Conservation (phyloP, 2,888 invertebrate species). For the Noctua pronuba region DNA sequence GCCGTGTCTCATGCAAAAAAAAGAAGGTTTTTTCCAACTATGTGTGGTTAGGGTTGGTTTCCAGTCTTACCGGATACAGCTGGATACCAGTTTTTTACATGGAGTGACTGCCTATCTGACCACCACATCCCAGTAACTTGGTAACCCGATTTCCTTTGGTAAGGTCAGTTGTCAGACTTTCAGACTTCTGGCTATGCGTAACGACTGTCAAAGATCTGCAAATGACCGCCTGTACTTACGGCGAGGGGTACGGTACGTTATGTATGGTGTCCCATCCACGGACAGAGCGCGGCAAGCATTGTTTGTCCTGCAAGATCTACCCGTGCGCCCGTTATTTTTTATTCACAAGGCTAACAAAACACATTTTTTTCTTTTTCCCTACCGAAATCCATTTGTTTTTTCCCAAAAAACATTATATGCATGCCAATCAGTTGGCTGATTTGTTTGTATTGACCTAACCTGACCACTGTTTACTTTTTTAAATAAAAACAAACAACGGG, state of each 20-base stretch:
- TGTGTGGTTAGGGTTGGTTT: background rate
- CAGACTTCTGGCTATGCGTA: background rate
- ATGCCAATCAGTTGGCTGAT: background rate
- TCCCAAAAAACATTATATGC: background rate
- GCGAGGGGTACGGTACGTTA: background rate
- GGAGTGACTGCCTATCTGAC: background rate
- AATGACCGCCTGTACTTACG: background rate
- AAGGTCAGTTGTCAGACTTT: background rate
- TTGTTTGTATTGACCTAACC: conserved; percentile 16
- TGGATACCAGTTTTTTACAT: background rate
- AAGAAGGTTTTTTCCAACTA: too few relatives aligned
- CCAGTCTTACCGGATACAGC: background rate
- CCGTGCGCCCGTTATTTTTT: background rate
- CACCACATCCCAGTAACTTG: background rate
- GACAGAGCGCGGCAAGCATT: background rate
- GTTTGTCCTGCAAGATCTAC: background rate
- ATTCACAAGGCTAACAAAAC: background rate
- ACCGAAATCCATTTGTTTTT: background rate
- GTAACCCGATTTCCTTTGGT: too few relatives aligned
- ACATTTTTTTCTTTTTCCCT: background rate
- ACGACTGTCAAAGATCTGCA: background rate
- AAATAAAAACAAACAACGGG: conserved; percentile 13
- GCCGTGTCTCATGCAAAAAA: background rate
- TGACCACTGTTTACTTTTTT: background rate
- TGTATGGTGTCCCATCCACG: background rate